Base-by-base conservation (phyloP, 2,888 invertebrate species). In the Caenorhabditis japonica region DNA sequence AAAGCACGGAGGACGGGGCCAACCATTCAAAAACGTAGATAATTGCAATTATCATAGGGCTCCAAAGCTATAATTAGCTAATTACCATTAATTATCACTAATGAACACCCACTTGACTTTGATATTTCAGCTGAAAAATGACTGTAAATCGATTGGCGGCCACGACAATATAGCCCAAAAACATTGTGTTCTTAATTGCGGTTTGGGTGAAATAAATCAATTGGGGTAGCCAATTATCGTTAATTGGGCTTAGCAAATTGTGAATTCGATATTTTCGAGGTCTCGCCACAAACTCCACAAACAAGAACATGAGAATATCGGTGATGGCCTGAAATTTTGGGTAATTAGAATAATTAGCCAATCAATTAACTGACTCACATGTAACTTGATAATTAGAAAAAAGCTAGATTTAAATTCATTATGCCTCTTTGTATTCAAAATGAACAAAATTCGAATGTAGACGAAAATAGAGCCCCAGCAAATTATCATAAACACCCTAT, bases 271-370 rank as follows among this genome's bases (percentile, higher is more conserved):
- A 72, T 43, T 62, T 64, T 0, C 64, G 30, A 2, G 71, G 71
- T 0, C 71, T 21, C 10, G 58, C 44, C 1, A 72, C 12, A 0
- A 72, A 10, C 38, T 72, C 71, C 1, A 72, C 71, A 17, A 58
- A 59, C 1, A 64, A 27, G 10, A 72, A 64, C 64, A 72, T 59
- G 10, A 52, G n/a, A 4, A 62, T 23, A 23, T 72, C 71, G 3
- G 64, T 64, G n/a, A 72, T 39, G 1, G 71, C 71, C 71, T 72
- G 43, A 30, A 64, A 61, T 17, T 10, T 52, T 49, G n/a, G n/a
- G n/a, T n/a, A n/a, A n/a, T n/a, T n/a, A n/a, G n/a, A n/a, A n/a
- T n/a, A n/a, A n/a, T n/a, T n/a, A n/a, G n/a, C n/a, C n/a, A n/a
- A n/a, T n/a, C 30, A 30, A 30, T 30, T 7, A 30, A 30, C 27